Evolutionary conservation across 1,140 invertebrate genomes (phyloP).

Genomic region (Aphidius ervi): DNA sequence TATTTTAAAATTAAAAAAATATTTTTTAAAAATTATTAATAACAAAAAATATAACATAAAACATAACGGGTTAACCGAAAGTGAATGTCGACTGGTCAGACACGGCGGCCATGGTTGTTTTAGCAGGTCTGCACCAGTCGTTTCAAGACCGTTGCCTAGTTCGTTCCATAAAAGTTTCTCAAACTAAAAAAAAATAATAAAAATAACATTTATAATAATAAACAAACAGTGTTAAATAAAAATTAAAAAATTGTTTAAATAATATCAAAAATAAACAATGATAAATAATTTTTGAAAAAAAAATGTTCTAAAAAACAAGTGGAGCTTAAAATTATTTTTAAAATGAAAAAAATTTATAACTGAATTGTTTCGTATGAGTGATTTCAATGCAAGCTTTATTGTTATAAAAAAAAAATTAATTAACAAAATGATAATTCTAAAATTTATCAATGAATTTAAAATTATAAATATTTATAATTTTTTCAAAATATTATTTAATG

Average conservation of each 20-base stretch:
- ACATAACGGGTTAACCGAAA: conserved; percentile 10
- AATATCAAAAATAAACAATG: neutral
- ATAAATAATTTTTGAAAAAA: neutral
- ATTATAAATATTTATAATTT: too few relatives aligned
- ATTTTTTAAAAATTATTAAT: too few relatives aligned
- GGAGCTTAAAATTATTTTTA: too few relatives aligned
- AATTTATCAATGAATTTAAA: too few relatives aligned
- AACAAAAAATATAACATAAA: too few relatives aligned
- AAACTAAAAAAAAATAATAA: neutral
- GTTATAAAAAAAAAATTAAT: too few relatives aligned
- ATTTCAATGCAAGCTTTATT: too few relatives aligned
- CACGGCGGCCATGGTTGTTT: conserved; percentile 1
- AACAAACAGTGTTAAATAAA: neutral
- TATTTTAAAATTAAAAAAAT: too few relatives aligned
- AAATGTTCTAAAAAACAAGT: neutral
- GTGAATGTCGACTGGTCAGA: conserved; percentile 4
- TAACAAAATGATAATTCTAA: too few relatives aligned
- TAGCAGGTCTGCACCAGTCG: neutral
- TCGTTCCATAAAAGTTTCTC: neutral
- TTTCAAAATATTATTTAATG: neutral
- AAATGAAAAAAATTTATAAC: too few relatives aligned
- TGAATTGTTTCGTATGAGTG: too few relatives aligned
- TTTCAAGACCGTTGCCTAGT: neutral
- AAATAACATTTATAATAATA: neutral
- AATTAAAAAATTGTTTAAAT: neutral